Percentiles rank a stretch among this genome's conserved stretches.
Conservation (phyloP, 2,888 invertebrate genomes). For the Neoascia interrupta region DNA sequence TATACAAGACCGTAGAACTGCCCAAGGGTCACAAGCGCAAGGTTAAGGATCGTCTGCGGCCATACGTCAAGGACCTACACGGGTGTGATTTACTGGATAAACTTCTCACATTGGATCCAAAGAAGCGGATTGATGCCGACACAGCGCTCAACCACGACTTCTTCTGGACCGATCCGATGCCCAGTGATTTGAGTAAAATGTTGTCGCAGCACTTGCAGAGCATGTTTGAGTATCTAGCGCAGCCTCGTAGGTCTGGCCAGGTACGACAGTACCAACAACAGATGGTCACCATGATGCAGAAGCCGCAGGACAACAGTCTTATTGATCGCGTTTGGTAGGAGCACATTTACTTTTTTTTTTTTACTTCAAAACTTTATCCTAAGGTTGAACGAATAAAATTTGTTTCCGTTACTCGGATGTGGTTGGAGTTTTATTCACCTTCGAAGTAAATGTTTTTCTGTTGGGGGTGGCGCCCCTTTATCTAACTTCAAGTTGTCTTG, state of each 20-base stretch:
- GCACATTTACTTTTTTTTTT: not conserved
- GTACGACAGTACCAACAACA: constrained; percentile 87
- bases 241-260: constrained; percentile 86
- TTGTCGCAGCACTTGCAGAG: constrained; percentile 93
- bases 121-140: constrained; percentile 92
- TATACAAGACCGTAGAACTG: constrained; percentile 93
- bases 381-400: too few relatives aligned
- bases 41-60: constrained; percentile 90
- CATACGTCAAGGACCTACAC: constrained; percentile 93
- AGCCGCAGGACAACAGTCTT: constrained; percentile 89
- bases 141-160: constrained; percentile 98
- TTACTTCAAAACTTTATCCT: not conserved
- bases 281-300: constrained; percentile 79
- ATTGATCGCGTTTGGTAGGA: constrained; percentile 90
- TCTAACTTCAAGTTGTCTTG: too few relatives aligned
- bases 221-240: constrained; percentile 96
- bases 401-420: too few relatives aligned
- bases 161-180: constrained; percentile 99
- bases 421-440: too few relatives aligned
- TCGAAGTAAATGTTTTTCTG: too few relatives aligned
- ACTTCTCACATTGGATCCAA: constrained; percentile 93
- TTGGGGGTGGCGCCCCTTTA: too few relatives aligned
- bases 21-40: constrained; percentile 92
- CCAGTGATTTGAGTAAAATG: constrained; percentile 94
- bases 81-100: constrained; percentile 97